Evolutionary conservation across 2,888 invertebrate genomes (phyloP).

Genomic region (Tupiocoris notatus): DNA sequence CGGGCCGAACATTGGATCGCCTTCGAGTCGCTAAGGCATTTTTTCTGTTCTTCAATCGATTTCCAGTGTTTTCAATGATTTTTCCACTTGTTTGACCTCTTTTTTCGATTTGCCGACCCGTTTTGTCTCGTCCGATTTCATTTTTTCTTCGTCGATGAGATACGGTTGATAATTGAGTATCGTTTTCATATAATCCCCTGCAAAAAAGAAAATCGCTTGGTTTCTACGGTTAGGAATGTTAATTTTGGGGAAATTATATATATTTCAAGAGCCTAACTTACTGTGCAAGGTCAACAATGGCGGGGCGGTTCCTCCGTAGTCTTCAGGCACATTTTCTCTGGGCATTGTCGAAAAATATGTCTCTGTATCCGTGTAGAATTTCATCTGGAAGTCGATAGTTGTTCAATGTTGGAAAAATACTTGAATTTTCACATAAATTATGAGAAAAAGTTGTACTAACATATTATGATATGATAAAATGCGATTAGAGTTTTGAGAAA

Average conservation of each 20-base stretch:
- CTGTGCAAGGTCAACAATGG: constrained; percentile 45
- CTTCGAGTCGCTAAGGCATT: too few relatives aligned
- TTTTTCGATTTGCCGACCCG: constrained; percentile 35
- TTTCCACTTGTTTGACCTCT: constrained; percentile 41
- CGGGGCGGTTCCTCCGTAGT: constrained; percentile 48
- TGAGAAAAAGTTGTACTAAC: neutral
- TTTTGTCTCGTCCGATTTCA: constrained; percentile 43
- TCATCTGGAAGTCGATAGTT: constrained; percentile 43
- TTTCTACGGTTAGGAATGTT: too few relatives aligned
- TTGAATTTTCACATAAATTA: neutral
- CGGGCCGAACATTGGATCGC: too few relatives aligned
- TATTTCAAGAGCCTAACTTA: constrained; percentile 37
- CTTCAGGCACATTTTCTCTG: constrained; percentile 45
- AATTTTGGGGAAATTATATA: neutral
- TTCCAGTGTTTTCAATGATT: constrained; percentile 43
- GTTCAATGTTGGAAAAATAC: neutral
- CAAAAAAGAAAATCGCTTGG: too few relatives aligned
- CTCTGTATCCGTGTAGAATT: constrained; percentile 47
- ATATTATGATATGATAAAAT: too few relatives aligned
- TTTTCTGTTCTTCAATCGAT: constrained; percentile 41
- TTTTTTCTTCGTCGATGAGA: constrained; percentile 44
- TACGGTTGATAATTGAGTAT: constrained; percentile 23
- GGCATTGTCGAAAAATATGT: constrained; percentile 46
- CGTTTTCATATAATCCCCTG: constrained; percentile 39
- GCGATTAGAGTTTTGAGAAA: too few relatives aligned